These are phyloP conservation scores for Amblyjoppa fuscipennis DNA, from an alignment of 2,888 invertebrate genomes.

Conservation along the genomic window DNA sequence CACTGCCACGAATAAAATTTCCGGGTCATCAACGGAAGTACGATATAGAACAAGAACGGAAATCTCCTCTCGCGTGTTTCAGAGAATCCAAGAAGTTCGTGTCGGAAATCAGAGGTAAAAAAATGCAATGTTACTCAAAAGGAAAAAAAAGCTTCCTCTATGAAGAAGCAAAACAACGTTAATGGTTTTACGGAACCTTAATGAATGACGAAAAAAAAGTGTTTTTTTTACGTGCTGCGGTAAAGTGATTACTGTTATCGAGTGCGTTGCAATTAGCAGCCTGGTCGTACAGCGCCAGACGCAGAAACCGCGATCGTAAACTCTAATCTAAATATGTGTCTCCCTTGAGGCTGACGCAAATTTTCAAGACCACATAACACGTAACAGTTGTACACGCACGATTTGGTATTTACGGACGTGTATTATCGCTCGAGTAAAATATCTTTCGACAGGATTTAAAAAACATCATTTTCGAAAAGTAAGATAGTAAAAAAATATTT, in stretches of 20 bases:
- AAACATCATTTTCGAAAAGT: neutral
- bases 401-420: conserved; percentile 27
- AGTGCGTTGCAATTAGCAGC: conserved; percentile 56
- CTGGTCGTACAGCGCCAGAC: conserved; percentile 38
- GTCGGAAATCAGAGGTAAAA: neutral
- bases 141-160: neutral
- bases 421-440: neutral
- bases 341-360: conserved; percentile 1
- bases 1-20: no score
- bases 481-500: neutral
- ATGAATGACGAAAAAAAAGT: conserved; percentile 49
- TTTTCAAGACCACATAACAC: conserved; percentile 35
- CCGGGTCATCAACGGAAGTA: no score
- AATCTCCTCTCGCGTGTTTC: no score
- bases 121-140: conserved; percentile 15
- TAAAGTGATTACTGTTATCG: conserved; percentile 65
- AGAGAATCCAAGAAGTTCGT: no score
- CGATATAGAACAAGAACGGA: no score
- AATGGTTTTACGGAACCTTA: conserved; percentile 42
- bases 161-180: conserved; percentile 17
- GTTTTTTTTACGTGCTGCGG: conserved; percentile 8
- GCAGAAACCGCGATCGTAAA: conserved; percentile 29
- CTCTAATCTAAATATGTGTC: conserved; percentile 46
- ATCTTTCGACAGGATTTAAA: neutral
- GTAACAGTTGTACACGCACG: neutral